Base-by-base conservation (phyloP, 2,888 invertebrate species). In the Acrobasis consociella region DNA sequence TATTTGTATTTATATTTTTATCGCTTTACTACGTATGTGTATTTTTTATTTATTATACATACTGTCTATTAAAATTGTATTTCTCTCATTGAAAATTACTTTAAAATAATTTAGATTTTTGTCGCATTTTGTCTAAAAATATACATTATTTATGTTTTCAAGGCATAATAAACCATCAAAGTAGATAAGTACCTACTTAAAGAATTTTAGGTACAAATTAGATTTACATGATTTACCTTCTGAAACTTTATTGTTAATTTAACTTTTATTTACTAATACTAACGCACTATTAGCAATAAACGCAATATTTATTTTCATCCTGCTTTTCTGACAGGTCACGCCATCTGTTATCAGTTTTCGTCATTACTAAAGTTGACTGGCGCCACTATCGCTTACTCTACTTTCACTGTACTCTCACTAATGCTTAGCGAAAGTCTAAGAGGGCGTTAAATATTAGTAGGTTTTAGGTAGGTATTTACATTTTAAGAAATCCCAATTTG, bases 341-440 rank as follows among this genome's bases (percentile, higher is more conserved):
- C 56, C 56, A 56, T 11, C 56, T 56, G 13, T 56, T 56, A 16
- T 1, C 39, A 10, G 17, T 42, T 56, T 39, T 17, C 42, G 7
- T 22, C 22, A 22, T 11, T 11, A 31, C 9, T 17, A 22, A 9
- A 22, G 17, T 5, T 46, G 46, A 13, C 52, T 22, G 31, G 52
- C 52, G 22, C 52, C 17, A 31, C 2, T 13, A 22, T 22, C 22
- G 52, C 17, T 13, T 2, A 52, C 7, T 17, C 13, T 17, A 16
- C 13, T n/a, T 46, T 42, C 11, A 3, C 46, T 46, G 11, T 46
- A 13, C 46, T 46, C n/a, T 46, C 46, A 13, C 13, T 46, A 46
- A 46, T 13, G 46, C n/a, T n/a, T 22, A 7, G 31, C 17, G 16
- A 9, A 22, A 17, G 13, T 22, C 17, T 0, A 17, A 52, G 52